A percentile compares a stretch with the other conserved stretches of the same genome.
phyloP scores from a whole-genome alignment of 1,140 invertebrate species.

The Lordiphosa stackelbergi region DNA sequence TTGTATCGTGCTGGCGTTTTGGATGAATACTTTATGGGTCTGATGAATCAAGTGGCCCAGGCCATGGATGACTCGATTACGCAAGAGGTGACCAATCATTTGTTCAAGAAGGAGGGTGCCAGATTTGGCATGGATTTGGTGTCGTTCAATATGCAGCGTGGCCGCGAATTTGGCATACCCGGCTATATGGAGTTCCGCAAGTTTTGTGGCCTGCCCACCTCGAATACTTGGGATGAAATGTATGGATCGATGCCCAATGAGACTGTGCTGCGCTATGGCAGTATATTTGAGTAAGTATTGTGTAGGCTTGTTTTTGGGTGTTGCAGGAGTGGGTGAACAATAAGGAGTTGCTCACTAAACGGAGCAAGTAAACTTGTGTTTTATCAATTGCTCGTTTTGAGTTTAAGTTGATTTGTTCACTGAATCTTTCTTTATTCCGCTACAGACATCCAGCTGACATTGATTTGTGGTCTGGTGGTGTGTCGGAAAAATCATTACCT shows the following conservation, averaged over 20 bases:
- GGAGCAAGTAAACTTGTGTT: no score
- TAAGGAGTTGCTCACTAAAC: no score
- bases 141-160: slow-evolving; percentile 96
- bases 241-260: slow-evolving; percentile 93
- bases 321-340: no score
- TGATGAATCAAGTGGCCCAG: slow-evolving; percentile 96
- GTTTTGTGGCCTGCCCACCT: slow-evolving; percentile 91
- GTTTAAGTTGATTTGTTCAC: not conserved
- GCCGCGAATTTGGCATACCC: slow-evolving; percentile 93
- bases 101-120: slow-evolving; percentile 92
- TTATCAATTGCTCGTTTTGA: not conserved
- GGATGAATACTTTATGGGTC: slow-evolving; percentile 94
- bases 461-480: slow-evolving; percentile 95
- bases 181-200: slow-evolving; percentile 95
- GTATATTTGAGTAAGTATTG: slow-evolving; percentile 84
- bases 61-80: slow-evolving; percentile 97
- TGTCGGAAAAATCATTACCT: slow-evolving; percentile 90
- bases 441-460: slow-evolving; percentile 89
- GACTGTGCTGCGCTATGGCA: slow-evolving; percentile 86
- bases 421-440: not conserved
- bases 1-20: slow-evolving; percentile 92
- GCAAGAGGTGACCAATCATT: slow-evolving; percentile 93
- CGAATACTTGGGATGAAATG: slow-evolving; percentile 89
- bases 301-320: no score
- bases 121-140: slow-evolving; percentile 94